Conservation (phyloP, 2,888 invertebrate genomes). For the Lasius platythorax region DNA sequence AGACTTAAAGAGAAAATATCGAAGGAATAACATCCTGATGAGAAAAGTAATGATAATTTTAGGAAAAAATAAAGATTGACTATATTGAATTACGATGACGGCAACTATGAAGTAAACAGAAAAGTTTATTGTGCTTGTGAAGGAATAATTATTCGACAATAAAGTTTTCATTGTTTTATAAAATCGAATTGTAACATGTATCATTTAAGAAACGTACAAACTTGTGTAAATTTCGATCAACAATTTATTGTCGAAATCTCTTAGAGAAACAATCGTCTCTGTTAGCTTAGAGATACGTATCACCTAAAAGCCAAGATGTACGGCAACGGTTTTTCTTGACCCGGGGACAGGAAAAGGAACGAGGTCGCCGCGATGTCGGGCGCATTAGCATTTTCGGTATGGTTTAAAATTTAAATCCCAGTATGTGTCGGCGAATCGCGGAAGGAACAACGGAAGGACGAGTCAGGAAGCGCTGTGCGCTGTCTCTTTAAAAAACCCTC, state of each 20-base stretch:
- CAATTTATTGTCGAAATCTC: neutral
- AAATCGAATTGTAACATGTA: neutral
- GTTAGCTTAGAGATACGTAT: conserved; percentile 3
- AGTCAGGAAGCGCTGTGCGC: conserved; percentile 59
- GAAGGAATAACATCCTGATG: conserved; percentile 7
- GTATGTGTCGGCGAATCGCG: conserved; percentile 51
- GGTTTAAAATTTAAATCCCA: conserved; percentile 77
- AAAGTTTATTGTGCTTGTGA: neutral
- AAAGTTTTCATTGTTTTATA: neutral
- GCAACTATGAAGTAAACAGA: neutral
- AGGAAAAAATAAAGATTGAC: conserved; percentile 1
- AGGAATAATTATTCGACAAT: neutral
- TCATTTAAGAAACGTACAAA: neutral
- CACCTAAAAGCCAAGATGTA: conserved; percentile 35
- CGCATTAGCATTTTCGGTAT: conserved; percentile 72
- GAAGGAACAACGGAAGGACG: conserved; percentile 47
- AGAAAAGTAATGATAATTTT: conserved; percentile 5
- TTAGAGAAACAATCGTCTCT: neutral
- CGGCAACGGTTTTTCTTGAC: conserved; percentile 79
- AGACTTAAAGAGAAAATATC: conserved; percentile 37
- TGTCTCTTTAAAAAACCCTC: conserved; percentile 75
- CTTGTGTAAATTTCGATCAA: neutral
- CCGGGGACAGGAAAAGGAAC: conserved; percentile 65
- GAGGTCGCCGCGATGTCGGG: conserved; percentile 34
- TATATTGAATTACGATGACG: neutral